A percentile compares a stretch with the other conserved stretches of the same genome.
These are phyloP conservation scores for Gila orcuttii DNA, from an alignment of 2,113 vertebrate genomes.

Conservation along the genomic window DNA sequence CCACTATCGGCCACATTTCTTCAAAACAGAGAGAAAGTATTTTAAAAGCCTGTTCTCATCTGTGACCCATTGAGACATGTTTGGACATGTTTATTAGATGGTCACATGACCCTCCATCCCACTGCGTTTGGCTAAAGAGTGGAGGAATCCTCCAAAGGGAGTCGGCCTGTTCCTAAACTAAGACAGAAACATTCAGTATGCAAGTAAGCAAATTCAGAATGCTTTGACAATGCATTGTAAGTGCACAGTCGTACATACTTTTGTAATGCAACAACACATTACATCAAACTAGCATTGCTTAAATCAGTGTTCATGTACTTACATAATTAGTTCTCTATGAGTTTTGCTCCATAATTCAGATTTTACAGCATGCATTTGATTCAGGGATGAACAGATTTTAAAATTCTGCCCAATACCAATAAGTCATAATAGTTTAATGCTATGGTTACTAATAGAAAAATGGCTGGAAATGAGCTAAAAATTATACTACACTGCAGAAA, in stretches of 20 bases:
- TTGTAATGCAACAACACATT: too few species aligned
- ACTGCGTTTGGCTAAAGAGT: constrained; percentile 29
- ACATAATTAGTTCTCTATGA: not conserved
- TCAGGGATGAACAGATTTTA: not conserved
- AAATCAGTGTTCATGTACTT: too few species aligned
- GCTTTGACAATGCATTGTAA: too few species aligned
- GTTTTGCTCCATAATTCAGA: not conserved
- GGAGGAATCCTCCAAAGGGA: constrained; percentile 46
- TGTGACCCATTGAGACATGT: constrained; percentile 52
- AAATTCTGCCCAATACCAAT: not conserved
- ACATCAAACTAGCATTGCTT: too few species aligned
- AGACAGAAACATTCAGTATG: too few species aligned
- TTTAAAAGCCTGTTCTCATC: constrained; percentile 54
- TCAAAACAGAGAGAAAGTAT: constrained; percentile 53
- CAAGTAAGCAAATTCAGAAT: too few species aligned
- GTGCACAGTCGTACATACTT: too few species aligned
- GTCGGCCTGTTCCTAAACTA: constrained; percentile 8
- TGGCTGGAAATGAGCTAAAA: not conserved
- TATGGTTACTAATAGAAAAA: not conserved
- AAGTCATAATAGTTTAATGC: not conserved
- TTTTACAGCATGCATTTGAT: not conserved
- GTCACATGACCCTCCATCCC: constrained; percentile 45
- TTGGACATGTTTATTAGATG: constrained; percentile 55
- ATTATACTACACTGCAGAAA: not conserved
- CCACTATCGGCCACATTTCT: constrained; percentile 51